Percentiles rank a stretch among this genome's conserved stretches.
Evolutionary conservation across 2,797 vertebrate species (phyloP).

Genomic region (Morus bassanus): DNA sequence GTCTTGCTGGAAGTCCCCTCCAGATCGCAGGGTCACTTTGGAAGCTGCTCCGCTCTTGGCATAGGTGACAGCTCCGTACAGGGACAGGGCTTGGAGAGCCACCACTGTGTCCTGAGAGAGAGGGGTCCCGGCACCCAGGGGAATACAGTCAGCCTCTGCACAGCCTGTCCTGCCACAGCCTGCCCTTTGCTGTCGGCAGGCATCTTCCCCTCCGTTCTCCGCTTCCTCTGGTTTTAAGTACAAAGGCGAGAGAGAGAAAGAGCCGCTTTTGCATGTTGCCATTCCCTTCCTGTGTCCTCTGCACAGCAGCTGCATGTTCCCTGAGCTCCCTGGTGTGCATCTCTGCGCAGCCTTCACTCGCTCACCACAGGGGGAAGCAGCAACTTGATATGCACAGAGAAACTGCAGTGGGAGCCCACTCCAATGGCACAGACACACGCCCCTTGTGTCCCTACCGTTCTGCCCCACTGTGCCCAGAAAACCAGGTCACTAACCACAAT

Average conservation of each 20-base stretch:
- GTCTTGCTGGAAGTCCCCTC: conserved; percentile 8
- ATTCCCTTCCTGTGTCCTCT: not conserved
- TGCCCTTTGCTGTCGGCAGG: not conserved
- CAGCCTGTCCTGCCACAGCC: not conserved
- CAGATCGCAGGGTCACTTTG: conserved; percentile 48
- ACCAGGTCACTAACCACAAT: too few relatives aligned
- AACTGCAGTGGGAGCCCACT: not conserved
- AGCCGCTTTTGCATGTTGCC: not conserved
- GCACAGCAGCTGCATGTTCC: not conserved
- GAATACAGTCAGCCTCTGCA: not conserved
- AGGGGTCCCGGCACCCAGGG: not conserved
- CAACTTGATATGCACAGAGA: not conserved
- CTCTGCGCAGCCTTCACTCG: not conserved
- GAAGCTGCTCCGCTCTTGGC: conserved; percentile 9
- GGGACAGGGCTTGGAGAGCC: conserved; percentile 70
- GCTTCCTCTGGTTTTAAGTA: not conserved
- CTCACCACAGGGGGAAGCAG: not conserved
- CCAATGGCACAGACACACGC: not conserved
- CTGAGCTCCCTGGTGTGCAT: not conserved
- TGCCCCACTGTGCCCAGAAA: not conserved
- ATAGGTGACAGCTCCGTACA: conserved; percentile 65
- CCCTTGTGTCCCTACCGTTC: not conserved
- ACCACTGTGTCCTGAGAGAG: conserved; percentile 63
- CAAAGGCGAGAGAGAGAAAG: not conserved
- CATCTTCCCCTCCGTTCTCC: not conserved